phyloP scores from a whole-genome alignment of 2,113 vertebrate species.

The Amphiprion percula region DNA sequence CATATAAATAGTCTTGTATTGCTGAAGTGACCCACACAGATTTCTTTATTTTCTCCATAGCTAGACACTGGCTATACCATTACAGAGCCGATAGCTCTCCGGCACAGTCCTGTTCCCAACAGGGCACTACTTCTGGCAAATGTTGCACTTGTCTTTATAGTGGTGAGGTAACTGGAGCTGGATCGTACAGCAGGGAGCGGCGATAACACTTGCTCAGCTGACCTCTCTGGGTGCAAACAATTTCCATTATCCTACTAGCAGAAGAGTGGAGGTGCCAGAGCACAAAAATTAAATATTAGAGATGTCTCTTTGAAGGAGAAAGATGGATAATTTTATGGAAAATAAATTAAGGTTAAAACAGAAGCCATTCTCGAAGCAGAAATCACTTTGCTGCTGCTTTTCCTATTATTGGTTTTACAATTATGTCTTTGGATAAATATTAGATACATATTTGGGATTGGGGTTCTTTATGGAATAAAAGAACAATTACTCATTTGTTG shows the following conservation, averaged over 20 bases:
- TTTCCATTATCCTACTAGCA: slow-evolving; percentile 36
- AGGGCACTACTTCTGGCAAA: slow-evolving; percentile 35
- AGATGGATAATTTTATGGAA: slow-evolving; percentile 13
- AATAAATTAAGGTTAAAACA: slow-evolving; percentile 20
- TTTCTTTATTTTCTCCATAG: slow-evolving; percentile 16
- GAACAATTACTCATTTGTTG: slow-evolving; percentile 1
- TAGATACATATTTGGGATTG: neutral
- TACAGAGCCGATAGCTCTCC: slow-evolving; percentile 19
- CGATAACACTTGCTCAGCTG: slow-evolving; percentile 29
- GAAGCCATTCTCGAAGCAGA: slow-evolving; percentile 10
- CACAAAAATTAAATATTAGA: slow-evolving; percentile 30
- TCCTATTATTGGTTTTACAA: slow-evolving; percentile 16
- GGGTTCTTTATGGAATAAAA: slow-evolving; percentile 11
- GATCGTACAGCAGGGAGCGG: slow-evolving; percentile 40
- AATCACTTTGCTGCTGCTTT: neutral
- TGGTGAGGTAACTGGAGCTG: slow-evolving; percentile 21
- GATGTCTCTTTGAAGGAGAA: slow-evolving; percentile 16
- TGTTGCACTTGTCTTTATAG: slow-evolving; percentile 55
- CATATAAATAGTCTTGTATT: slow-evolving; percentile 11
- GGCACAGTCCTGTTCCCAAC: slow-evolving; percentile 34
- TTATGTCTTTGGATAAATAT: neutral
- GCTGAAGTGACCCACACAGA: slow-evolving; percentile 10
- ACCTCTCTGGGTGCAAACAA: slow-evolving; percentile 49
- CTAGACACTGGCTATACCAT: neutral
- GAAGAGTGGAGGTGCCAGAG: slow-evolving; percentile 16